phyloP scores from a whole-genome alignment of 2,797 vertebrate species.

The Lerista edwardsae region DNA sequence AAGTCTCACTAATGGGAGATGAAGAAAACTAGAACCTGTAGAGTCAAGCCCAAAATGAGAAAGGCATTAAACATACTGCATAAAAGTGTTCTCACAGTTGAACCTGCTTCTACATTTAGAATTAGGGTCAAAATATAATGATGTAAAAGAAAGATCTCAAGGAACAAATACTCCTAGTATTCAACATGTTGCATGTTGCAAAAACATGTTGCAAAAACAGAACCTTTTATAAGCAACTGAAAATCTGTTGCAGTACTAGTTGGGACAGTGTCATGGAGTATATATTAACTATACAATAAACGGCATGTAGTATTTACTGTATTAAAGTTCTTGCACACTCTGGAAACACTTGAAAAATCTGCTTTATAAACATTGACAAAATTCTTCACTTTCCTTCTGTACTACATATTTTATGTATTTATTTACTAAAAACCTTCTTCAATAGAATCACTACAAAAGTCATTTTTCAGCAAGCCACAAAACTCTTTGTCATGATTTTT shows the following conservation, averaged over 20 bases:
- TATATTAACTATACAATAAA: conserved; percentile 10
- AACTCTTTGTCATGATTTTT: conserved; percentile 46
- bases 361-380: conserved; percentile 23
- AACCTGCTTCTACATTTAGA: background rate
- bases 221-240: background rate
- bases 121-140: background rate
- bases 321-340: conserved; percentile 16
- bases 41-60: background rate
- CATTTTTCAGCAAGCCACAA: conserved; percentile 47
- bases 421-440: conserved; percentile 33
- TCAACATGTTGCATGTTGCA: no score
- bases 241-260: conserved; percentile 19
- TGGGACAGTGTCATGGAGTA: background rate
- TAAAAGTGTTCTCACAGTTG: background rate
- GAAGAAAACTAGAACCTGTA: background rate
- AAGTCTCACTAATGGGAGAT: background rate
- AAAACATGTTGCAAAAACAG: background rate
- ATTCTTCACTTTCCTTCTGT: conserved; percentile 39
- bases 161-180: background rate
- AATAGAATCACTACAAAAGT: conserved; percentile 46
- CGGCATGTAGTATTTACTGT: conserved; percentile 21
- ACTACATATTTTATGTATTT: conserved; percentile 19
- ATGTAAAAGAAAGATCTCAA: background rate
- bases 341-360: conserved; percentile 1
- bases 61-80: background rate